A percentile compares a stretch with the other conserved stretches of the same genome.
These are phyloP conservation scores for Formica aserva DNA, from an alignment of 2,888 invertebrate species.

Conservation along the genomic window DNA sequence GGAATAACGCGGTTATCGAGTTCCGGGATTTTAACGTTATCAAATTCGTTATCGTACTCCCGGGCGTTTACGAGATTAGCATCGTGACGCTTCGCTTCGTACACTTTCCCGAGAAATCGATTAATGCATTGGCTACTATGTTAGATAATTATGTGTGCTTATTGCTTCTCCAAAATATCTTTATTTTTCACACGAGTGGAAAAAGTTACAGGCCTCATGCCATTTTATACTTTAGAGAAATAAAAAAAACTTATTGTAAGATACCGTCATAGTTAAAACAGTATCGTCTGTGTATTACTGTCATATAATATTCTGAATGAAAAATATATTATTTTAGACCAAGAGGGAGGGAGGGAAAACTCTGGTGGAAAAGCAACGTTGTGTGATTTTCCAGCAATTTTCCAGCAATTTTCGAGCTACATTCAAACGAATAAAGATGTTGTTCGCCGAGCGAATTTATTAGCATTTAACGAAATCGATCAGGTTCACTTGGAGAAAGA, in stretches of 20 bases:
- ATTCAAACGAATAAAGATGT: neutral
- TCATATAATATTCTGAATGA: neutral
- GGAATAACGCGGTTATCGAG: slow-evolving; percentile 59
- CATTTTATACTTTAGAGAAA: neutral
- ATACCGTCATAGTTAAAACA: neutral
- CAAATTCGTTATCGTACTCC: slow-evolving; percentile 51
- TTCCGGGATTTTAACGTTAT: slow-evolving; percentile 52
- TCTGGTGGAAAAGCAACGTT: neutral
- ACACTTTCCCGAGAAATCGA: slow-evolving; percentile 2
- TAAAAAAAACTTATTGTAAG: neutral
- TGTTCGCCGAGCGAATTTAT: slow-evolving; percentile 16
- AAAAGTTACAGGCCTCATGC: neutral
- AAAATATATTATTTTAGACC: neutral
- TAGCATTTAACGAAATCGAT: slow-evolving; percentile 40
- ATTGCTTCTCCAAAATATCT: neutral
- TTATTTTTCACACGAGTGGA: neutral
- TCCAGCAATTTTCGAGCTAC: too few relatives aligned
- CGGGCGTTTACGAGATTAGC: slow-evolving; percentile 40
- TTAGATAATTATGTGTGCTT: neutral
- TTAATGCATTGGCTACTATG: neutral
- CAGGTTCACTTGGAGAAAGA: neutral
- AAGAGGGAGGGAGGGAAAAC: neutral
- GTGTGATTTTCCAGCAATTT: neutral
- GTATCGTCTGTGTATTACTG: neutral
- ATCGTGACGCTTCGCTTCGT: slow-evolving; percentile 31